These are phyloP conservation scores for Latrodectus geometricus DNA, from an alignment of 1,140 invertebrate species.

Conservation along the genomic window DNA sequence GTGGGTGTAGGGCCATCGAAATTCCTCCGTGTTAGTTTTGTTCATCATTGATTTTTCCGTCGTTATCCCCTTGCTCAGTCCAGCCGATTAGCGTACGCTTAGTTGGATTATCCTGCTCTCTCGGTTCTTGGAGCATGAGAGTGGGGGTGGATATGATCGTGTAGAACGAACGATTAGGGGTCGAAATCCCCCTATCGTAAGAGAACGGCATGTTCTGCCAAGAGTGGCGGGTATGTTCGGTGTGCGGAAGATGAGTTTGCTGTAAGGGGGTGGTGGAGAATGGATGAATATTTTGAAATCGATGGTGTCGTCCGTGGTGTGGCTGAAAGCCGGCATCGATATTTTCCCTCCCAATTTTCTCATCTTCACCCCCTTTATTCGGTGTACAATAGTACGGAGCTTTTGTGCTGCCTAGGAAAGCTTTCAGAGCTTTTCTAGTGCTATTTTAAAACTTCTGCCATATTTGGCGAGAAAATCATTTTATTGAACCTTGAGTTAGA, in stretches of 20 bases:
- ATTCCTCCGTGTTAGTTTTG: background rate
- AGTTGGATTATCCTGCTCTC: conserved; percentile 41
- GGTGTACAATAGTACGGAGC: conserved; percentile 27
- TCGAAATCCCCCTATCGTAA: conserved; percentile 44
- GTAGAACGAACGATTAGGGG: conserved; percentile 31
- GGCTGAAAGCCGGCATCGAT: conserved; percentile 50
- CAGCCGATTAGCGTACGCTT: conserved; percentile 44
- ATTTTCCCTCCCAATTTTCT: conserved; percentile 3
- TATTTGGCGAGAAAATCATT: conserved; percentile 8
- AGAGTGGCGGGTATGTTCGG: conserved; percentile 25
- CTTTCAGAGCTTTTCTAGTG: conserved; percentile 24
- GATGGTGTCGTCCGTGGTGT: conserved; percentile 51
- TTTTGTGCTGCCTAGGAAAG: conserved; percentile 46
- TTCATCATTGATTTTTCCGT: conserved; percentile 4
- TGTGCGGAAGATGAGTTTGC: conserved; percentile 45
- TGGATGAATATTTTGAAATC: conserved; percentile 49
- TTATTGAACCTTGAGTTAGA: too few species aligned
- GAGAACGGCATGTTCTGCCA: conserved; percentile 29
- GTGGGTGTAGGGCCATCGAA: background rate
- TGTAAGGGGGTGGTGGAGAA: background rate
- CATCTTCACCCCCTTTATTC: conserved; percentile 16
- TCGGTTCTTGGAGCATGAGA: background rate
- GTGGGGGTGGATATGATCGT: background rate
- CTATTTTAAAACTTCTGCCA: conserved; percentile 3
- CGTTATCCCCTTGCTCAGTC: background rate